A percentile compares a stretch with the other conserved stretches of the same genome.
phyloP scores from a whole-genome alignment of 2,113 vertebrate genomes.

The Eolophus roseicapilla region DNA sequence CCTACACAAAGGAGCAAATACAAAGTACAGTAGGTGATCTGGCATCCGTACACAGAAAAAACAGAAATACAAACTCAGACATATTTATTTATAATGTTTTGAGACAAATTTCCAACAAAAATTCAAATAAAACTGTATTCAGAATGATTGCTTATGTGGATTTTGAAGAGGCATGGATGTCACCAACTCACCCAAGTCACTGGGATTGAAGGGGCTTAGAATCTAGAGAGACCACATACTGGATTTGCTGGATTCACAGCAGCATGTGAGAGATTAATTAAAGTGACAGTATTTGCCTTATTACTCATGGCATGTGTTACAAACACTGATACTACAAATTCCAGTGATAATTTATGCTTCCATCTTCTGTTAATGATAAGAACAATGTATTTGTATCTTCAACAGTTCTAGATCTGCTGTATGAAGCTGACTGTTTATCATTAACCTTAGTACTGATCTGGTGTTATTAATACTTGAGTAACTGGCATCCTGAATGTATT shows the following conservation, averaged over 20 bases:
- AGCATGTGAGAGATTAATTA: conserved; percentile 20
- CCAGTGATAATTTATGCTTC: conserved; percentile 28
- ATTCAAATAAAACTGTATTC: neutral
- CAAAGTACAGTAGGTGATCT: neutral
- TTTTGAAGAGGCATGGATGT: neutral
- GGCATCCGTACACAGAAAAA: neutral
- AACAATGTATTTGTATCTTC: neutral
- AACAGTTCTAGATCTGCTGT: conserved; percentile 25
- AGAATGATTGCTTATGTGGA: neutral
- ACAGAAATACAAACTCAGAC: neutral
- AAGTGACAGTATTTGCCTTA: conserved; percentile 45
- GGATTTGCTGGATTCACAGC: neutral
- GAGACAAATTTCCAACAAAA: neutral
- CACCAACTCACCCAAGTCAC: neutral
- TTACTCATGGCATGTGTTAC: neutral
- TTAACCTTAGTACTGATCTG: conserved; percentile 14
- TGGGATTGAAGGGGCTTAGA: neutral
- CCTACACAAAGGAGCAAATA: neutral
- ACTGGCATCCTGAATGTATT: conserved; percentile 70
- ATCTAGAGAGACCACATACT: neutral
- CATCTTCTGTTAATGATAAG: neutral
- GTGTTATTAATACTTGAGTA: conserved; percentile 42
- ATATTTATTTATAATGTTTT: neutral
- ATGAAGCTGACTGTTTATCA: conserved; percentile 21
- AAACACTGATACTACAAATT: neutral